Evolutionary conservation across 2,113 vertebrate genomes (phyloP), one percentile per base, ranked within the genome.

Genomic region (Neoarius graeffei): DNA sequence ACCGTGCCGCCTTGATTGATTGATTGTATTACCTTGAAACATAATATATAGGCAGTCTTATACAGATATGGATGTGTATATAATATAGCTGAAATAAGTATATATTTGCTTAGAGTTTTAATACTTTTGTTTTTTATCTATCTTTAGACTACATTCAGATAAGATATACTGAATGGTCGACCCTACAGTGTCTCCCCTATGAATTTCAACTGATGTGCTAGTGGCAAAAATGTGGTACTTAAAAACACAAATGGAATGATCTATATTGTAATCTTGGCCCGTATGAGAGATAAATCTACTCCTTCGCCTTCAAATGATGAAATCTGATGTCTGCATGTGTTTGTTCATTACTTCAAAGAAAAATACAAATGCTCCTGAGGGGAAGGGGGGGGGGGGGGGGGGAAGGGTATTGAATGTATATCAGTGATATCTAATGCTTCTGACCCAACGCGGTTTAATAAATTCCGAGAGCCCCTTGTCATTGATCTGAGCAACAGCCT

Each of bases 261-360:
- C 91, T 94, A 92, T 94, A 94, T 93, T 94, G 90, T 93, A 92
- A 95, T 95, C 93, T 91, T 90, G 90, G 67, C 89, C 79, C 88
- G 94, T 93, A 92, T 91, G 85, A 90, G 89, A 93, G 93, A 93
- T 94, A 93, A 94, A 94, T 95, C 93, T 66, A 85, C 87, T 92
- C 90, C 90, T 91, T 92, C 91, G 89, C 92, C 92, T 91, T 94
- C 90, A 94, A 94, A 95, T 95, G 92, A 95, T 92, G 93, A 89
- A 92, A 93, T 92, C 93, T 95, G 94, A 95, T 96, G 94, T 94
- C 93, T 93, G 93, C 94, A 95, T 93, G 95, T 96, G 94, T 96
- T 96, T 94, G 95, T 94, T 95, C 94, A 95, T 96, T 95, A 95
- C 93, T 88, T 92, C 90, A 91, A 88, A 89, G 88, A 84, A 87